Percentiles rank a stretch among this genome's conserved stretches.
These are phyloP conservation scores for Bruchidius siliquastri DNA, from an alignment of 2,888 invertebrate species.

Conservation along the genomic window DNA sequence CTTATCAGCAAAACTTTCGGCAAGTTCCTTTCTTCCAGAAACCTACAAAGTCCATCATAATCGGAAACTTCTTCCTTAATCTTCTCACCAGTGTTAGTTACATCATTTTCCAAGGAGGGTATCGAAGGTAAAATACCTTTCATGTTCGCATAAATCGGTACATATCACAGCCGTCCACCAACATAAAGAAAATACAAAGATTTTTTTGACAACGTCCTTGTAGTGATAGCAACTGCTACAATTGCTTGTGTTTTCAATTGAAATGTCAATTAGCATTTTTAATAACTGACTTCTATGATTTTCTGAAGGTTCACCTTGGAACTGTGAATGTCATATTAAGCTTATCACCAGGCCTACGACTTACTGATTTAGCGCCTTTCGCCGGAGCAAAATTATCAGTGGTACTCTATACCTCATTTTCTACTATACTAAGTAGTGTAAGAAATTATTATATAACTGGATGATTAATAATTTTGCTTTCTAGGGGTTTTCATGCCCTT, in stretches of 20 bases:
- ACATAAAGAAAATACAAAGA: constrained; percentile 16
- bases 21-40: constrained; percentile 15
- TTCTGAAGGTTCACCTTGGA: background rate
- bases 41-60: constrained; percentile 10
- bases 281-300: background rate
- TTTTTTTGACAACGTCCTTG: constrained; percentile 14
- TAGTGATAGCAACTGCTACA: background rate
- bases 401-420: too few species aligned
- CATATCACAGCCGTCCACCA: constrained; percentile 20
- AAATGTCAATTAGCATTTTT: constrained; percentile 3
- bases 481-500: too few species aligned
- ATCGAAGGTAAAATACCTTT: constrained; percentile 17
- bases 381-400: too few species aligned
- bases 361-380: too few species aligned
- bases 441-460: too few species aligned
- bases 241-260: constrained; percentile 2
- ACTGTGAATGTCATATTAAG: background rate
- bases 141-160: constrained; percentile 17
- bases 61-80: constrained; percentile 18
- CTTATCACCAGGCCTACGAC: too few species aligned
- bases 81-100: constrained; percentile 2
- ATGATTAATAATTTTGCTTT: too few species aligned
- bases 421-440: too few species aligned
- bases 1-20: constrained; percentile 21
- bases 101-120: constrained; percentile 13